A percentile compares a stretch with the other conserved stretches of the same genome.
Evolutionary conservation across 2,888 invertebrate genomes (phyloP).

Genomic region (Tribolium freemani): DNA sequence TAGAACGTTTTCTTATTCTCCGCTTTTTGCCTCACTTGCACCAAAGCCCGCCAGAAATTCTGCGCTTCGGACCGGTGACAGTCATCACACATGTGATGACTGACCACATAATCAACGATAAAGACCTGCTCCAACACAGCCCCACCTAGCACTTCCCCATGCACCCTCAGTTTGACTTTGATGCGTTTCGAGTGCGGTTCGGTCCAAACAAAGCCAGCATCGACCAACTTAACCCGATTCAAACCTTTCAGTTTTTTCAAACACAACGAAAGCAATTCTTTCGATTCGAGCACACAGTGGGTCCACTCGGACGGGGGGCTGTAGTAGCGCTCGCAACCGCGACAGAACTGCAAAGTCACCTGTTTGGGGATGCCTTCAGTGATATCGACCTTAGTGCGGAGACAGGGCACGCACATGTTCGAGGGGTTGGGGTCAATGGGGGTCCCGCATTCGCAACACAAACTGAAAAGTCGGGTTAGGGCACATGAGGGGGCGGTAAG

Average conservation of each 20-base stretch:
- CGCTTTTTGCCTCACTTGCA: constrained; percentile 89
- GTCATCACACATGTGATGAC: constrained; percentile 96
- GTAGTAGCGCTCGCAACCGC: constrained; percentile 93
- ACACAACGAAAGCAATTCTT: constrained; percentile 91
- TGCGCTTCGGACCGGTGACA: constrained; percentile 98
- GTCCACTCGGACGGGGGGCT: constrained; percentile 95
- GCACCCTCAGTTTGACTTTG: constrained; percentile 94
- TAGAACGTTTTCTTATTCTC: constrained; percentile 98
- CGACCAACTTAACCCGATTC: constrained; percentile 89
- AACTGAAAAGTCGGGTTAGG: constrained; percentile 66
- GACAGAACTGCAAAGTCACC: constrained; percentile 89
- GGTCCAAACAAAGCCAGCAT: constrained; percentile 98
- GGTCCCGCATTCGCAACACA: constrained; percentile 96
- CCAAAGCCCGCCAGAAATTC: constrained; percentile 95
- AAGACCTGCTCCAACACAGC: constrained; percentile 95
- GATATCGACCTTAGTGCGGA: constrained; percentile 93
- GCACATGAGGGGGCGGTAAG: too few relatives aligned
- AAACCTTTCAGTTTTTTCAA: constrained; percentile 93
- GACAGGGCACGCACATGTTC: constrained; percentile 97
- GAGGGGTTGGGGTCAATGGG: constrained; percentile 95
- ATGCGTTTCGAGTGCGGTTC: constrained; percentile 98
- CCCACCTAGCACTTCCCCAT: constrained; percentile 93
- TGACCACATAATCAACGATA: constrained; percentile 92
- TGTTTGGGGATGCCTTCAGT: constrained; percentile 97
- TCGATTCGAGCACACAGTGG: constrained; percentile 87